phyloP scores from a whole-genome alignment of 2,113 vertebrate species.

The Ovibos moschatus region DNA sequence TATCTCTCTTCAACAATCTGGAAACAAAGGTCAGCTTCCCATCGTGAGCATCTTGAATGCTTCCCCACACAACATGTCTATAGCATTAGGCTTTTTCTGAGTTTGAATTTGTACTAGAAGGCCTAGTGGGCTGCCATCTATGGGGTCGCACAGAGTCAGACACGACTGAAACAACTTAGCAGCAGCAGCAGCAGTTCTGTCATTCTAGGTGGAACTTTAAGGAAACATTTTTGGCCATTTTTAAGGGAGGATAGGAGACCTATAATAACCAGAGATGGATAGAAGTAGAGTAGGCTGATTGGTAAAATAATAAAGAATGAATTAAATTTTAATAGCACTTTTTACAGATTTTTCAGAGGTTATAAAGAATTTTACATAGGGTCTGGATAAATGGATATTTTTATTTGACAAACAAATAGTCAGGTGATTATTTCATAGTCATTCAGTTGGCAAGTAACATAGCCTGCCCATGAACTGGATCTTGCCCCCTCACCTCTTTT shows the following conservation, averaged over 20 bases:
- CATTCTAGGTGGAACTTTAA: not conserved
- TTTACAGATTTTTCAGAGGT: not conserved
- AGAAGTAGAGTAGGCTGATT: not conserved
- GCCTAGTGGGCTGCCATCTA: too few species aligned
- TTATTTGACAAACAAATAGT: not conserved
- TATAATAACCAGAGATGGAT: not conserved
- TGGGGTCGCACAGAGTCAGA: too few species aligned
- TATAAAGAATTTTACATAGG: not conserved
- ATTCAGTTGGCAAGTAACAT: not conserved
- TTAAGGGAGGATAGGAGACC: not conserved
- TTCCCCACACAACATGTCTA: not conserved
- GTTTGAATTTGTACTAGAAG: slow-evolving; percentile 4
- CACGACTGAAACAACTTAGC: too few species aligned
- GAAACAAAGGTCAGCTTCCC: not conserved
- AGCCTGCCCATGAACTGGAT: not conserved
- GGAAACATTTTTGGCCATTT: not conserved
- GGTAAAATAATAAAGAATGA: not conserved
- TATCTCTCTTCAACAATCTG: not conserved
- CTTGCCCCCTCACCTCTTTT: not conserved
- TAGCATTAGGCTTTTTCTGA: not conserved
- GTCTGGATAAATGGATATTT: not conserved
- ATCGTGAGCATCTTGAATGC: not conserved
- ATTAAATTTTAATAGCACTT: not conserved
- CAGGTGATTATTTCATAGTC: not conserved
- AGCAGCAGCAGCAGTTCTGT: not conserved